Evolutionary conservation across 2,113 vertebrate genomes (phyloP), one percentile per base, ranked within the genome.

Genomic region (Cervus canadensis): DNA sequence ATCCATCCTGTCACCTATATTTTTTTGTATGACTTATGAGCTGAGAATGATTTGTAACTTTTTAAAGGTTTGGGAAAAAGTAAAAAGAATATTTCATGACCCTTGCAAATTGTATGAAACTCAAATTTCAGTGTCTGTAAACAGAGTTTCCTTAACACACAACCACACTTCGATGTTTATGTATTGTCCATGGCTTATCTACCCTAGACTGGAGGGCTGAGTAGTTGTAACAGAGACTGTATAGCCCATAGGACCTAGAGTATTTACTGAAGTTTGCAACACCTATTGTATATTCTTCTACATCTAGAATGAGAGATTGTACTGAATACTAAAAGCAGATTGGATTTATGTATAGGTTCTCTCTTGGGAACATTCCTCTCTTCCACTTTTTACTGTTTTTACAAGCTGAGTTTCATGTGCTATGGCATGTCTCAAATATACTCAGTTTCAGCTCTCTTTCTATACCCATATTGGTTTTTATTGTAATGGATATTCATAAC

Each of bases 21-120:
- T 84, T 91, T 71, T 60, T 92, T 40, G 16, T 64, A 33, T 81
- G 16, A 25, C 23, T 25, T 79, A 25, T 88, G 76, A 96, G 13
- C 59, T 84, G 79, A 95, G 89, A 92, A 95, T 95, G 79, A 43
- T 52, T 89, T 94, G 81, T 81, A 50, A n/a, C 40, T 79, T 87
- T 96, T 95, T 64, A 50, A 87, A 90, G 81, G 6, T 40, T 76
- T 96, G 56, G 59, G 25, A 59, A 64, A 81, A 94, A 94, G 71
- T 86, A 87, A 97, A 89, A 89, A 87, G n/a, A 92, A 50, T 78
- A 93, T 71, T 92, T 90, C 74, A 11, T 94, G 84, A 79, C n/a
- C 48, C 6, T 28, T 64, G 84, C 71, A 89, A 96, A 79, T 89
- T 43, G 33, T 12, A 62, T 95, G 71, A 92, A 96, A 92, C 87